A percentile compares a stretch with the other conserved stretches of the same genome.
Conservation (phyloP, 2,113 vertebrate species). For the Syngnathoides biaculeatus region DNA sequence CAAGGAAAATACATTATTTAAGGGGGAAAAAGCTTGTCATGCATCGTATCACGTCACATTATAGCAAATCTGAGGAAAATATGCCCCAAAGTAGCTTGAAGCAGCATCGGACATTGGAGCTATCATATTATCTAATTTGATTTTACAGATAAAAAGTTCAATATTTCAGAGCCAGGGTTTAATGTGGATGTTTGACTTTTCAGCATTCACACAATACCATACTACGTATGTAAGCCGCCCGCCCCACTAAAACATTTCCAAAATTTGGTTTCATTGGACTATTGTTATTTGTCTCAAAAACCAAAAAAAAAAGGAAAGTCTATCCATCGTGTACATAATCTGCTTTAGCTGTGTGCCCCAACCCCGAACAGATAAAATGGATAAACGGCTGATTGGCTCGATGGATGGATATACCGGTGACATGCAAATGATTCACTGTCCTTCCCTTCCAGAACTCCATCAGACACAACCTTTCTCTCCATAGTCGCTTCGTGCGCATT, state of each 20-base stretch:
- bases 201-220: no score
- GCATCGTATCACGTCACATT: background rate
- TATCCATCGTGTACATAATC: no score
- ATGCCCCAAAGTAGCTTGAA: background rate
- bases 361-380: background rate
- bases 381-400: background rate
- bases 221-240: no score
- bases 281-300: no score
- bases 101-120: background rate
- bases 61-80: background rate
- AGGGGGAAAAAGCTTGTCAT: background rate
- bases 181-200: no score
- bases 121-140: no score
- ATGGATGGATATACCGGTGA: background rate
- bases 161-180: no score
- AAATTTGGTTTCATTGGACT: no score
- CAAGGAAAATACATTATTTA: background rate
- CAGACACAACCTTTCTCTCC: slow-evolving; percentile 93
- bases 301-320: no score
- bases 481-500: slow-evolving; percentile 94
- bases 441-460: slow-evolving; percentile 88
- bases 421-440: background rate
- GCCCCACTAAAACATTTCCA: no score
- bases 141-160: no score
- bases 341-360: background rate